Evolutionary conservation across 2,888 invertebrate genomes (phyloP), one percentile per base, ranked within the genome.

Genomic region (Drosophila mimetica): DNA sequence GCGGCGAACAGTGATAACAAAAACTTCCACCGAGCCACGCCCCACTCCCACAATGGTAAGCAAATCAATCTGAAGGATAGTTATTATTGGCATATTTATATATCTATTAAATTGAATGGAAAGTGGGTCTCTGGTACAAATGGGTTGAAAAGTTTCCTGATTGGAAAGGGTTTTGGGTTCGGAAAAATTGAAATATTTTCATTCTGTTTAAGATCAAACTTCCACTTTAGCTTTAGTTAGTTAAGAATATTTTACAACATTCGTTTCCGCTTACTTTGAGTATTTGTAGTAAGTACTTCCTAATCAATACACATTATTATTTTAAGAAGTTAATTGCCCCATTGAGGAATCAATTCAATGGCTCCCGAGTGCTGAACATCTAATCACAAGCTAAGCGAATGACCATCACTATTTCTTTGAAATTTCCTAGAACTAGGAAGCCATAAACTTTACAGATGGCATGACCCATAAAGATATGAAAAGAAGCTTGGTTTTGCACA

Each of bases 1-100:
- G 14, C 77, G 46, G 74, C 77, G 63, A 76, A 77, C 82, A 89
- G 89, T 90, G 91, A 91, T 88, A 91, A 91, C 77, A 89, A 77
- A 78, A 88, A 80, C 76, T 89, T 82, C 75, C 89, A 85, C 78
- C 81, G 76, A 54, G 34, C 74, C 52, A 75, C 89, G 71, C 76
- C 89, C 81, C 89, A 84, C 41, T 28, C 52, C 75, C 90, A 89
- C 76, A 90, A 77, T 61, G 89, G 90, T 90, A 83, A 90, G 89
- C 16, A 16, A 46, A 28, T 9, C 44, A 16, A 30, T 16, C 30
- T 71, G 3, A 44, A 60, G n/a, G 14, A 41, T 28, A 47, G n/a
- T n/a, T 50, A 25, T 18, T 18, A 18, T 5, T 16, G 18, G 5
- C 22, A n/a, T 18, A 20, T 18, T 8, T 11, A 22, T 30, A 14